Conservation (phyloP, 2,797 vertebrate genomes). For the Lerista edwardsae region DNA sequence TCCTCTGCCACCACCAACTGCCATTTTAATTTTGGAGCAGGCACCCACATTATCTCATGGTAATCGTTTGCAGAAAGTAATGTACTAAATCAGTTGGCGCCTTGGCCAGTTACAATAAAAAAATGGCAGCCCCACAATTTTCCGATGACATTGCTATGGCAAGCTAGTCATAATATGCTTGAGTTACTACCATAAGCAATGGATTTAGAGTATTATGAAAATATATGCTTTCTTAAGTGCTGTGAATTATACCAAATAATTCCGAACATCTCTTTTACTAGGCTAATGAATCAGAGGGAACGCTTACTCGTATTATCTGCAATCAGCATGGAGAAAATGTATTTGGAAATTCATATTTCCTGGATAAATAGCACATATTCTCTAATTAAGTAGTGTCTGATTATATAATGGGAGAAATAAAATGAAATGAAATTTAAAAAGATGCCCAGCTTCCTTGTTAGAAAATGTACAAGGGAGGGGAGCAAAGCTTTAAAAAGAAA, state of each 20-base stretch:
- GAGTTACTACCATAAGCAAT: constrained; percentile 57
- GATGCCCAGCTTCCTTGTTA: constrained; percentile 40
- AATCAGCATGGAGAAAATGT: constrained; percentile 64
- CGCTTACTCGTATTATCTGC: constrained; percentile 58
- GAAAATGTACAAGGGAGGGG: not conserved
- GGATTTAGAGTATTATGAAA: constrained; percentile 72
- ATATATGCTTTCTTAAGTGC: constrained; percentile 72
- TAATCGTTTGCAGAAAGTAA: constrained; percentile 35
- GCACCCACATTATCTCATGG: not conserved
- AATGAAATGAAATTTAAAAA: constrained; percentile 35
- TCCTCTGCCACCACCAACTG: not conserved
- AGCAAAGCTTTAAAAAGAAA: not conserved
- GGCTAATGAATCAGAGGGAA: constrained; percentile 72
- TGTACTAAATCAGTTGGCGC: constrained; percentile 24
- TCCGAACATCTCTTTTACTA: constrained; percentile 65
- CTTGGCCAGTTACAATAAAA: constrained; percentile 38
- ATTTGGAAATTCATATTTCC: constrained; percentile 43
- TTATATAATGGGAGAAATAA: constrained; percentile 59
- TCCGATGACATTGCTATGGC: constrained; percentile 47
- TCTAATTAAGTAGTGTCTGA: constrained; percentile 60
- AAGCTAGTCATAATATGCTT: constrained; percentile 50
- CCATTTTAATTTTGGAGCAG: constrained; percentile 32
- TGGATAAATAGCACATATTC: constrained; percentile 53
- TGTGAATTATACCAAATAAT: constrained; percentile 73
- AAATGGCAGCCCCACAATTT: constrained; percentile 41